Percentiles rank a stretch among this genome's conserved stretches.
Conservation (phyloP, 2,113 vertebrate genomes). For the Lichenostomus cassidix region DNA sequence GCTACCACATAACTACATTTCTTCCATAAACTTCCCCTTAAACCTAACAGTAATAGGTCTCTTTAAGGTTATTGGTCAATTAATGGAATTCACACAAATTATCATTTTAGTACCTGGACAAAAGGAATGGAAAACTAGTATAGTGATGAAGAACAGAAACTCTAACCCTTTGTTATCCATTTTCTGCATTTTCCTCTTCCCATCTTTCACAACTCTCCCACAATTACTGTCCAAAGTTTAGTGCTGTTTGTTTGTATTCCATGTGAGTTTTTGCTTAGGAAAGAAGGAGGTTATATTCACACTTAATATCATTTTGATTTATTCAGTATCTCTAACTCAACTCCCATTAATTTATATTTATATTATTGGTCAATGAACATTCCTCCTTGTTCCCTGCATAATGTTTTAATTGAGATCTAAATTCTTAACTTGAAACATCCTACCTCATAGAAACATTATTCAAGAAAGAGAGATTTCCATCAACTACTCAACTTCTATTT, state of each 20-base stretch:
- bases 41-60: background rate
- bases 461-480: background rate
- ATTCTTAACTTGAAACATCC: background rate
- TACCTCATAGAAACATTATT: background rate
- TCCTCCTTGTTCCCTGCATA: background rate
- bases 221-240: background rate
- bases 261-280: background rate
- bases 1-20: background rate
- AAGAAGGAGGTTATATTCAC: background rate
- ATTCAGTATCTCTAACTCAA: background rate
- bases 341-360: background rate
- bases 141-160: background rate
- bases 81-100: background rate
- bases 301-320: background rate
- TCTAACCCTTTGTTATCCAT: background rate
- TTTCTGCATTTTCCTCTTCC: background rate
- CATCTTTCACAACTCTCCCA: background rate
- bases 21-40: background rate
- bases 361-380: background rate
- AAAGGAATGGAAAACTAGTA: background rate
- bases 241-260: background rate
- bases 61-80: background rate
- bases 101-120: background rate
- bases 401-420: background rate
- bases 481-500: background rate